Base-by-base conservation (phyloP, 2,113 vertebrate genomes). In the Trogon melanurus region DNA sequence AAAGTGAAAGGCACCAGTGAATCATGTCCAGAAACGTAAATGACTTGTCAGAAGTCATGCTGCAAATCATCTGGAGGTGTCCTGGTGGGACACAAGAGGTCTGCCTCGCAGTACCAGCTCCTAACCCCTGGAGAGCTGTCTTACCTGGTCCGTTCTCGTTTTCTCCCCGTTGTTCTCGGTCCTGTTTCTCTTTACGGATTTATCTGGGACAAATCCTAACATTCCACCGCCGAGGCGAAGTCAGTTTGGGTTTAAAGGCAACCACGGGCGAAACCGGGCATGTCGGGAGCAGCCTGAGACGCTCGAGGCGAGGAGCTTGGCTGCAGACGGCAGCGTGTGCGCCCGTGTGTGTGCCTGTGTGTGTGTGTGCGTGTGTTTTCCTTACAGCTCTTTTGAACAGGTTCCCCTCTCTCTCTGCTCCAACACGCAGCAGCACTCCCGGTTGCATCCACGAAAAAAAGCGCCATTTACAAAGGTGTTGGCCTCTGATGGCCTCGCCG, bases 201-300 rank as follows among this genome's bases (percentile, higher is more conserved):
- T 95, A 26, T 36, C 69, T 79, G 73, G 60, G 91, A 54, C 71
- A 82, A 70, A 96, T 93, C 61, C 79, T 91, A 54, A 34, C 69
- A 48, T 89, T 96, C 74, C 60, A 79, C 34, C 74, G 54, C 44
- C 48, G 19, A 57, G 70, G 75, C 6, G 1, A 92, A 93, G 93
- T 85, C 74, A 53, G 62, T 78, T 90, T 82, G 93, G 82, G 78
- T 96, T 96, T 86, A 86, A 91, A 91, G 74, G 90, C 96, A 94
- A 38, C 88, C 83, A 47, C n/a, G 95, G 97, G 95, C 81, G 93
- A 97, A 97, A 97, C 96, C 12, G 1, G 97, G 92, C 95, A 88
- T 71, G 97, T 91, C 34, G 65, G 84, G 89, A 96, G 91, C 80
- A 72, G 95, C 60, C 10, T 2, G 15, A 70, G 82, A n/a, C 1